phyloP scores from a whole-genome alignment of 2,888 invertebrate genomes.

The Drosophila colorata region DNA sequence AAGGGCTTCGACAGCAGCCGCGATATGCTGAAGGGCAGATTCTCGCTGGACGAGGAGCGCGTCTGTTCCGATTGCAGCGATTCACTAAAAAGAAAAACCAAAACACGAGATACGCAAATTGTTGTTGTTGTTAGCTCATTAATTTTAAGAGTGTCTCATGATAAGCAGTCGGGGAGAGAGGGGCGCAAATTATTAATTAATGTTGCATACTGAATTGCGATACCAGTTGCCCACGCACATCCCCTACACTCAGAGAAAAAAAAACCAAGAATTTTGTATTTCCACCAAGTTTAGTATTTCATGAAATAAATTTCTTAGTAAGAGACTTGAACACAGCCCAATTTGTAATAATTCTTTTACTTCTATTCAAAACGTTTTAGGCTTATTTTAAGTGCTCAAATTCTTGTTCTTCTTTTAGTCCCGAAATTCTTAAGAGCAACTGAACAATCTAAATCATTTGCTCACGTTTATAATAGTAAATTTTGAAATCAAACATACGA shows the following conservation, averaged over 20 bases:
- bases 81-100: constrained; percentile 75
- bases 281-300: no score
- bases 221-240: constrained; percentile 46
- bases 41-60: constrained; percentile 86
- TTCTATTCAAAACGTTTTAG: no score
- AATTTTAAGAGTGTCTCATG: constrained; percentile 61
- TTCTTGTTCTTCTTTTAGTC: no score
- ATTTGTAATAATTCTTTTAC: no score
- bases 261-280: no score
- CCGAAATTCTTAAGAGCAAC: no score
- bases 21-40: constrained; percentile 92
- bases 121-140: constrained; percentile 57
- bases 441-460: no score
- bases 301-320: no score
- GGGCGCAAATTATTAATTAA: constrained; percentile 70
- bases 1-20: constrained; percentile 92
- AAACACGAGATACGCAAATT: constrained; percentile 1
- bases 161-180: constrained; percentile 58
- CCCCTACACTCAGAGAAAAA: constrained; percentile 2
- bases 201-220: constrained; percentile 27
- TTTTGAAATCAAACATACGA: no score
- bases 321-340: no score
- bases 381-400: no score
- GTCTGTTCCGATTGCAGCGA: constrained; percentile 86
- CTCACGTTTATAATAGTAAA: no score